Evolutionary conservation across 2,797 vertebrate genomes (phyloP).

Genomic region (Hephaestus fuliginosus): DNA sequence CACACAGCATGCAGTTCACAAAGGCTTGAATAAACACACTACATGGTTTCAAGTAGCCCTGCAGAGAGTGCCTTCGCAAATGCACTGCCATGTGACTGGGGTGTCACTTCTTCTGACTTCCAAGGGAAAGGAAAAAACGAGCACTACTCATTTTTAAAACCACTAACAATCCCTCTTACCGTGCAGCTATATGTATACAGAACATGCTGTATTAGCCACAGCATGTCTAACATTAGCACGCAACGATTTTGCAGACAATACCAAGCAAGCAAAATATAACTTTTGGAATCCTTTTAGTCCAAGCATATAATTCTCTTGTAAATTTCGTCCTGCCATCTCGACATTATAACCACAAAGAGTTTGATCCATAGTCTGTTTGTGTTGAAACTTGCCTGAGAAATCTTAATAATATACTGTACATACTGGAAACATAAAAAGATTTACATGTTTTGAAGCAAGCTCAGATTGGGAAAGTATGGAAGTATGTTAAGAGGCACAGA

Average conservation of each 20-base stretch:
- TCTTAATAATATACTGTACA: constrained; percentile 14
- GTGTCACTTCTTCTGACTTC: constrained; percentile 54
- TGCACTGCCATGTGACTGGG: constrained; percentile 42
- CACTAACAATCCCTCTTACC: constrained; percentile 54
- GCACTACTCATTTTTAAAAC: constrained; percentile 54
- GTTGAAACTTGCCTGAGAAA: constrained; percentile 13
- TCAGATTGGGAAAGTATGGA: constrained; percentile 27
- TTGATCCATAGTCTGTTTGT: constrained; percentile 21
- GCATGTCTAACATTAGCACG: constrained; percentile 50
- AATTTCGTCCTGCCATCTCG: constrained; percentile 3
- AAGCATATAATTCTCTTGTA: constrained; percentile 56
- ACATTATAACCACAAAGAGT: constrained; percentile 41
- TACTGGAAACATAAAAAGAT: constrained; percentile 26
- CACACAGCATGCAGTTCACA: constrained; percentile 48
- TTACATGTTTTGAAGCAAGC: constrained; percentile 14
- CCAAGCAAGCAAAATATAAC: constrained; percentile 39
- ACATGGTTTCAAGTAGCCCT: constrained; percentile 32
- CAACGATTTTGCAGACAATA: constrained; percentile 48
- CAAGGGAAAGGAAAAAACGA: constrained; percentile 14
- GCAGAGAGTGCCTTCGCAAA: constrained; percentile 30
- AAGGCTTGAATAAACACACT: constrained; percentile 56
- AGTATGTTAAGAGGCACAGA: constrained; percentile 16
- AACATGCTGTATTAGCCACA: constrained; percentile 39
- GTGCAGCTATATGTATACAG: constrained; percentile 40
- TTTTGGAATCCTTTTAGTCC: constrained; percentile 40